A percentile compares a stretch with the other conserved stretches of the same genome.
These are phyloP conservation scores for Chrysocyon brachyurus DNA, from an alignment of 2,797 vertebrate species.

Conservation along the genomic window DNA sequence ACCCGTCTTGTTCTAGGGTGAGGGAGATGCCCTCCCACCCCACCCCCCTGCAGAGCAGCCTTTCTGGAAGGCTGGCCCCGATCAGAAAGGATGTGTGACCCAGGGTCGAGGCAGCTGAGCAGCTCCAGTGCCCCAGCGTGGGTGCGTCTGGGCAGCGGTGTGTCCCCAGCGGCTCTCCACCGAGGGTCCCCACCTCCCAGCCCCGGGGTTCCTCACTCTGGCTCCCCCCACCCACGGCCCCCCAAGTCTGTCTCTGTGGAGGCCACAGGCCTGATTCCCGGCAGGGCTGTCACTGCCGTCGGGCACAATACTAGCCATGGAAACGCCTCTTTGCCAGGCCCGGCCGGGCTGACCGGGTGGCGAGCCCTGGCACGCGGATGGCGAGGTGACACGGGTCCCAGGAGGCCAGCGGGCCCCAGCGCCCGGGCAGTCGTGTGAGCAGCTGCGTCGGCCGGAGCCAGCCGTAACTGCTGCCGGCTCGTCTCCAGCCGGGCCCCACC, in stretches of 20 bases:
- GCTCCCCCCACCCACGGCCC: neutral
- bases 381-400: conserved; percentile 71
- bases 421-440: conserved; percentile 86
- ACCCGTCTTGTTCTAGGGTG: conserved; percentile 34
- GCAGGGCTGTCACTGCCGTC: conserved; percentile 52
- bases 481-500: conserved; percentile 92
- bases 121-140: neutral
- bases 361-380: conserved; percentile 71
- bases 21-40: neutral
- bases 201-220: neutral
- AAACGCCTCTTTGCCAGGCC: conserved; percentile 66
- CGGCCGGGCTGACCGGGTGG: conserved; percentile 47
- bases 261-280: neutral
- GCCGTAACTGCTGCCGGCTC: conserved; percentile 96
- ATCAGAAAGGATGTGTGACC: conserved; percentile 46
- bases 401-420: neutral
- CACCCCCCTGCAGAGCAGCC: neutral
- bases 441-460: conserved; percentile 88
- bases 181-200: neutral
- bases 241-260: neutral
- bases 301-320: conserved; percentile 13
- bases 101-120: neutral
- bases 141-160: neutral
- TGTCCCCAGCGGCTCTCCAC: neutral
- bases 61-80: conserved; percentile 7